Conservation (phyloP, 1,140 invertebrate genomes). For the Anagrus nilaparvatae region DNA sequence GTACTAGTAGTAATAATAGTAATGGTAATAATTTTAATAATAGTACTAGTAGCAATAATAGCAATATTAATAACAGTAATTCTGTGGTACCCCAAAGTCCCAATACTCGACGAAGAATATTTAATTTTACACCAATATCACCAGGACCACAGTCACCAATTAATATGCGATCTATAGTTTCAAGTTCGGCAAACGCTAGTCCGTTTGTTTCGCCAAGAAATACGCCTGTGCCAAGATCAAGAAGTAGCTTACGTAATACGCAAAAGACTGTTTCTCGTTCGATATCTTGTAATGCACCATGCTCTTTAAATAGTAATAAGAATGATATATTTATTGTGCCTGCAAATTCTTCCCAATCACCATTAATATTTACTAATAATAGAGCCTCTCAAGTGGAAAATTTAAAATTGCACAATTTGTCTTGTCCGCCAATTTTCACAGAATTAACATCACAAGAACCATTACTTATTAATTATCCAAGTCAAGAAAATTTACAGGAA, state of each 20-base stretch:
- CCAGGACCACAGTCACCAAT: conserved; percentile 56
- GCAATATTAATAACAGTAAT: too few relatives aligned
- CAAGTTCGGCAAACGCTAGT: conserved; percentile 52
- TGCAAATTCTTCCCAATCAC: conserved; percentile 24
- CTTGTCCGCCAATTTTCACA: conserved; percentile 22
- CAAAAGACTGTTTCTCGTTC: conserved; percentile 33
- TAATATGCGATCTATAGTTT: conserved; percentile 40
- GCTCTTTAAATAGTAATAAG: conserved; percentile 20
- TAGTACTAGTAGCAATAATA: conserved; percentile 31
- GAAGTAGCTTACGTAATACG: conserved; percentile 30
- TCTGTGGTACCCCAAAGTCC: conserved; percentile 51
- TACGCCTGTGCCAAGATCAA: conserved; percentile 55
- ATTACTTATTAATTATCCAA: conserved; percentile 39
- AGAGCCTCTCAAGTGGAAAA: conserved; percentile 16
- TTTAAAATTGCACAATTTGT: conserved; percentile 21
- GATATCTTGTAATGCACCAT: conserved; percentile 35
- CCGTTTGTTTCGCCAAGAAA: conserved; percentile 76
- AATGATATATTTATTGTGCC: conserved; percentile 36
- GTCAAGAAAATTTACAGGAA: conserved; percentile 37
- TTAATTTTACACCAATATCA: conserved; percentile 76
- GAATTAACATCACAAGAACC: conserved; percentile 33
- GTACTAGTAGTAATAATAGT: neutral
- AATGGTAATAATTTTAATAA: neutral
- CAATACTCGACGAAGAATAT: conserved; percentile 60
- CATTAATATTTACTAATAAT: conserved; percentile 20